Evolutionary conservation across 2,113 vertebrate species (phyloP).

Genomic region (Megaptera novaeangliae): DNA sequence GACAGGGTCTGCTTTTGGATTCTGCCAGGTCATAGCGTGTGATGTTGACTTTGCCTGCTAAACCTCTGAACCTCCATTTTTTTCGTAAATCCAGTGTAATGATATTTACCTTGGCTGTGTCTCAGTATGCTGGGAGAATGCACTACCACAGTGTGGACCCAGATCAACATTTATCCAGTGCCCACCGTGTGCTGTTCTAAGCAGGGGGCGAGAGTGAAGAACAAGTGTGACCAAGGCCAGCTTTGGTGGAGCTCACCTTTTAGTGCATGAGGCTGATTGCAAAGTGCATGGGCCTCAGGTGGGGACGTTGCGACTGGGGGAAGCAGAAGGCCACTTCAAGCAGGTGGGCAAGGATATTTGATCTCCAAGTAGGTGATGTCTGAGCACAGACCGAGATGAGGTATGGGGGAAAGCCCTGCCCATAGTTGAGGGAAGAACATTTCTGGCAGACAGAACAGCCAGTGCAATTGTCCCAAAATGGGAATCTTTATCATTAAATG

Average conservation of each 20-base stretch:
- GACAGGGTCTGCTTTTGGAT: too few species aligned
- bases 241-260: accelerated
- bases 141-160: too few species aligned
- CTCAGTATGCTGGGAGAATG: not conserved
- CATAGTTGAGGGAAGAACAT: accelerated
- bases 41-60: not conserved
- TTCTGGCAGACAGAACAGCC: not conserved
- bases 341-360: accelerated
- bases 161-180: accelerated
- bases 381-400: not conserved
- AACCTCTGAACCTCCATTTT: not conserved
- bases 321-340: not conserved
- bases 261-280: not conserved
- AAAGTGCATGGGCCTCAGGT: accelerated
- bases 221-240: accelerated
- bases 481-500: accelerated
- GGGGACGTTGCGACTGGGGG: accelerated
- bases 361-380: not conserved
- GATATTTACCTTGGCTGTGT: not conserved
- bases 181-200: accelerated
- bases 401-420: accelerated
- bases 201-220: accelerated
- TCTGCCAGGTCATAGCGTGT: accelerated
- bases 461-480: accelerated
- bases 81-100: not conserved